A percentile compares a stretch with the other conserved stretches of the same genome.
Conservation (phyloP, 2,113 vertebrate species). For the Psephotus haematonotus region DNA sequence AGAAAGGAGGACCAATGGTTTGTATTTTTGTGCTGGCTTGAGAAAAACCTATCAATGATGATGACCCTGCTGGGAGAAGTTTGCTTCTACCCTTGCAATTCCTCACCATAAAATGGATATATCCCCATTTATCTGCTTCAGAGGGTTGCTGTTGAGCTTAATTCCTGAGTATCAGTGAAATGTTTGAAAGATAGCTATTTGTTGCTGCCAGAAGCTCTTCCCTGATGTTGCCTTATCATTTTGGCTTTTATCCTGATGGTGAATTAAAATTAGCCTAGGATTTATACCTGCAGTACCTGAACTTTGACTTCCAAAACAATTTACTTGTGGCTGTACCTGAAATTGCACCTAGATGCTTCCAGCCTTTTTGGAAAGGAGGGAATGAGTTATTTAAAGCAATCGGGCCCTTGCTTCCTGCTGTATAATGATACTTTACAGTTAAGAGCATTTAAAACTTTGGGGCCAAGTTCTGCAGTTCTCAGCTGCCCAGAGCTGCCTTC, state of each 20-base stretch:
- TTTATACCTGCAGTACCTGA: neutral
- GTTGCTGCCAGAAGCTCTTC: neutral
- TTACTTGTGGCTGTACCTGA: neutral
- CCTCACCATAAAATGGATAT: neutral
- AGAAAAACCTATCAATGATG: neutral
- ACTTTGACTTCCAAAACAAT: neutral
- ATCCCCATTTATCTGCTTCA: neutral
- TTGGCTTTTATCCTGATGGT: neutral
- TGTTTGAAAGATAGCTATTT: neutral
- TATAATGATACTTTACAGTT: neutral
- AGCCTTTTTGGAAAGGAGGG: neutral
- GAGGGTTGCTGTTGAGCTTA: neutral
- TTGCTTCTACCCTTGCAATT: neutral
- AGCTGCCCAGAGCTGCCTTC: constrained; percentile 1
- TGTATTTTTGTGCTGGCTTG: neutral
- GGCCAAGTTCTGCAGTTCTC: neutral
- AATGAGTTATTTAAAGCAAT: neutral
- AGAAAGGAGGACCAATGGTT: neutral
- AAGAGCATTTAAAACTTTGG: neutral
- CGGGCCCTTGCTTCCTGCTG: neutral
- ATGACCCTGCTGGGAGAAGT: neutral
- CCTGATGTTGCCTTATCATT: neutral
- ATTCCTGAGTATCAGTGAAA: neutral
- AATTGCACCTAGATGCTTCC: neutral
- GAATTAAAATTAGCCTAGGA: neutral